Evolutionary conservation across 2,797 vertebrate species (phyloP).

Genomic region (Pangasius krempfi): DNA sequence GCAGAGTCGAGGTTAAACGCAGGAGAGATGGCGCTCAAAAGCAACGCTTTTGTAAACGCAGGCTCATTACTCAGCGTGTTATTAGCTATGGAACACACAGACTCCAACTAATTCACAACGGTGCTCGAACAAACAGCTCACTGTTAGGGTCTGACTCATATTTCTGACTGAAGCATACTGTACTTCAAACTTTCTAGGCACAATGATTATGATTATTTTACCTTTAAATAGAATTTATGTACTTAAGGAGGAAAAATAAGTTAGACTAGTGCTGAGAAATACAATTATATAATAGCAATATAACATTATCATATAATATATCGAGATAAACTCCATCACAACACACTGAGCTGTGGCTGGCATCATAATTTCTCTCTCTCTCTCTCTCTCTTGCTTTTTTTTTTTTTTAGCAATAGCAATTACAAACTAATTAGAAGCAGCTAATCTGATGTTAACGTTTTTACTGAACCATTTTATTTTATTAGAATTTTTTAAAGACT

Average conservation of each 20-base stretch:
- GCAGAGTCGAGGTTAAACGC: constrained; percentile 30
- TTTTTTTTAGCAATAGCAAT: neutral
- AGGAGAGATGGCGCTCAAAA: constrained; percentile 24
- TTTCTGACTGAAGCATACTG: neutral
- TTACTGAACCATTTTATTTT: no score
- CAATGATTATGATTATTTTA: neutral
- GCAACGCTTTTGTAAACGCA: neutral
- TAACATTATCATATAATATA: no score
- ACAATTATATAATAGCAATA: no score
- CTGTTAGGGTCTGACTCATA: neutral
- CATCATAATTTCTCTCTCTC: no score
- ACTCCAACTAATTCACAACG: neutral
- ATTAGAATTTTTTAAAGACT: no score
- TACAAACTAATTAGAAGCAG: no score
- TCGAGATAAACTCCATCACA: neutral
- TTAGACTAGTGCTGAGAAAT: neutral
- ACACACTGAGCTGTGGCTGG: no score
- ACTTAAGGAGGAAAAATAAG: neutral
- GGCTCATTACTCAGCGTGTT: constrained; percentile 12
- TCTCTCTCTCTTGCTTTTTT: no score
- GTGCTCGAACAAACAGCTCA: neutral
- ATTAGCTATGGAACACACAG: neutral
- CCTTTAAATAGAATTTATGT: neutral
- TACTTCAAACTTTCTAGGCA: neutral
- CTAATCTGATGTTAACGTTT: no score